Evolutionary conservation across 30 jellyfish, hydroid and myxozoan genomes (phyloP), one percentile per base, ranked within the genome.

Genomic region (Mastigias papua): DNA sequence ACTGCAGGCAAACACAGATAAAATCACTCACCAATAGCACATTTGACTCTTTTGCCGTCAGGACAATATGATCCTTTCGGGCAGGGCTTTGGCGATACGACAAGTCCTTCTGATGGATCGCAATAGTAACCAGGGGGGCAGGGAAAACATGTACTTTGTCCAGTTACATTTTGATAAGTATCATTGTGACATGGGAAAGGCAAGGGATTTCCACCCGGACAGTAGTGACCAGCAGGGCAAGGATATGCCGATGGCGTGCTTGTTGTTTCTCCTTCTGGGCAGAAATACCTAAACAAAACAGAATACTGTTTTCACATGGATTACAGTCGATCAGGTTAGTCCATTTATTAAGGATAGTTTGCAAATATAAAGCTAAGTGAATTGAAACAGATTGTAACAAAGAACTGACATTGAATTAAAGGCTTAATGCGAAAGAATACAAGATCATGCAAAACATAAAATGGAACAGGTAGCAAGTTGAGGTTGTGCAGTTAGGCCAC

Each of bases 71-170:
- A 81, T 54, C 99, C 99, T 25, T 27, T 69, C 1, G 98, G 98
- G 70, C 99, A 95, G 2, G 63, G 69, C 69, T 89, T 89, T 0
- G 99, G 99, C 25, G 95, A 51, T 3, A 87, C 87, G 27, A 95
- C 97, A 42, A 97, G 97, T 15, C 98, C 99, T 80, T 95, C 97
- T 1, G 97, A 88, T 15, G 97, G 99, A 61, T 95, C 98, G 68
- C 99, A 95, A 50, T 90, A 95, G 61, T 69, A 90, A 20, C 99
- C 97, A 54, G 97, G 88, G 42, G 98, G 99, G 69, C 99, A 95
- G 1, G 72, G 62, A 33, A 86, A 34, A 51, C 99, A 95, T 0
- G 89, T 49, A 26, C 71, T 77, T 67, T 95, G 97, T 9, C 97
- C 96, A n/a, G 99, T 57, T 51, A 69, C 82, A 76, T 86, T 85